Conservation (phyloP, 1,140 invertebrate species). For the Artemia franciscana region DNA sequence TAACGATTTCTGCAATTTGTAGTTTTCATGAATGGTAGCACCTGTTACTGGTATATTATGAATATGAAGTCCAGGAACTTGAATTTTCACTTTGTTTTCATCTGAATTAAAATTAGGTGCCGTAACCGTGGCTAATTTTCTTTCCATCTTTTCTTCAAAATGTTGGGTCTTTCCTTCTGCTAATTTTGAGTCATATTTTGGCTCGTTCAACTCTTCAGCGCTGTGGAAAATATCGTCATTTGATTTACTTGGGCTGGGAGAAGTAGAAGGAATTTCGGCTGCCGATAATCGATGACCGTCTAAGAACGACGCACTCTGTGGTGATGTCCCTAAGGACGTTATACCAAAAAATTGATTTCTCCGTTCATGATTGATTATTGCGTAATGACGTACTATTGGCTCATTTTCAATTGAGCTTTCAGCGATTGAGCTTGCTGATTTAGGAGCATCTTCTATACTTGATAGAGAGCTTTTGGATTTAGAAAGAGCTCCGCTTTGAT, state of each 20-base stretch:
- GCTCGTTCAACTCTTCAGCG: not conserved
- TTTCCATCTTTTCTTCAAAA: too few relatives aligned
- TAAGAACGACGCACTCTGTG: not conserved
- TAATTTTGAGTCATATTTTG: not conserved
- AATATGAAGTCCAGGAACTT: constrained; percentile 7
- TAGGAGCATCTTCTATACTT: not conserved
- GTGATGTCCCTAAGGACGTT: not conserved
- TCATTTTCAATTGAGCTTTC: not conserved
- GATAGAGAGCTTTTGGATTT: not conserved
- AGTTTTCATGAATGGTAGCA: not conserved
- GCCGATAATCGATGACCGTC: not conserved
- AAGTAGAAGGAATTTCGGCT: not conserved
- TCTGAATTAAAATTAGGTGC: constrained; percentile 2
- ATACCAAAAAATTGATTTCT: not conserved
- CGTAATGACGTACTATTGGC: not conserved
- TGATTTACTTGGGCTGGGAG: not conserved
- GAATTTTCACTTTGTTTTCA: constrained; percentile 11
- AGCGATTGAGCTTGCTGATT: not conserved
- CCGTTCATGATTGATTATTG: not conserved
- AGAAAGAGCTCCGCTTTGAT: not conserved
- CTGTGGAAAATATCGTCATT: not conserved
- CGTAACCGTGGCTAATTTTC: constrained; percentile 2
- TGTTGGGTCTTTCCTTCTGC: too few relatives aligned
- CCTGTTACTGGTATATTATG: not conserved
- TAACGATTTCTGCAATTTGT: not conserved